These are phyloP conservation scores for Mola mola DNA, from an alignment of 2,113 vertebrate genomes.

Conservation along the genomic window DNA sequence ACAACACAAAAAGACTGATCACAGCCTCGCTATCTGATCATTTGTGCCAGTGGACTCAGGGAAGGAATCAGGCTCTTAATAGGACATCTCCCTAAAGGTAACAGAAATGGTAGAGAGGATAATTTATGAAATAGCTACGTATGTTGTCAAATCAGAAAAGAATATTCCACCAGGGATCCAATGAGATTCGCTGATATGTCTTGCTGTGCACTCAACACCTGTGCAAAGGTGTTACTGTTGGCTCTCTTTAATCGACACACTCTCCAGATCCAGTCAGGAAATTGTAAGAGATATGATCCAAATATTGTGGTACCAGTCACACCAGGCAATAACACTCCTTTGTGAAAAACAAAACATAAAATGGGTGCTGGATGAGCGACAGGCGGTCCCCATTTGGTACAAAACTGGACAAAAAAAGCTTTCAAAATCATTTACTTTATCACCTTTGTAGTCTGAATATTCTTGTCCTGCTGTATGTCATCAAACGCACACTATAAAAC, in stretches of 20 bases:
- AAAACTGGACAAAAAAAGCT: constrained; percentile 6
- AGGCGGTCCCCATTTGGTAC: constrained; percentile 9
- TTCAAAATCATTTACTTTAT: background rate
- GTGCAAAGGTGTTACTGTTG: constrained; percentile 63
- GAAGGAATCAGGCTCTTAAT: constrained; percentile 36
- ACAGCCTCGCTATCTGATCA: constrained; percentile 30
- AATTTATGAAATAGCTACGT: constrained; percentile 33
- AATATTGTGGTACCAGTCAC: background rate
- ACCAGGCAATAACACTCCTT: background rate
- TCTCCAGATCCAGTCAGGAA: constrained; percentile 22
- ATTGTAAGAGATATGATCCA: constrained; percentile 15
- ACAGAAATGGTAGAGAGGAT: constrained; percentile 33
- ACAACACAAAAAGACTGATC: constrained; percentile 54
- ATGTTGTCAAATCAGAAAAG: constrained; percentile 26
- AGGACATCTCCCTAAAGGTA: constrained; percentile 32
- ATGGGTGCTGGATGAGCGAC: background rate
- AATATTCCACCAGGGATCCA: constrained; percentile 27
- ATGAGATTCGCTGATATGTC: constrained; percentile 36
- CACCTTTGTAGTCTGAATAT: background rate
- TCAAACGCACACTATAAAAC: background rate
- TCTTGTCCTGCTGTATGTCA: background rate
- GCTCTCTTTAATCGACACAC: constrained; percentile 28
- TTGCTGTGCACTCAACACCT: constrained; percentile 41
- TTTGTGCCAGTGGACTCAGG: constrained; percentile 29
- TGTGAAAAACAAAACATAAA: constrained; percentile 18